Conservation (phyloP, 2,888 invertebrate genomes). For the Dyspetes luteomarginatus region DNA sequence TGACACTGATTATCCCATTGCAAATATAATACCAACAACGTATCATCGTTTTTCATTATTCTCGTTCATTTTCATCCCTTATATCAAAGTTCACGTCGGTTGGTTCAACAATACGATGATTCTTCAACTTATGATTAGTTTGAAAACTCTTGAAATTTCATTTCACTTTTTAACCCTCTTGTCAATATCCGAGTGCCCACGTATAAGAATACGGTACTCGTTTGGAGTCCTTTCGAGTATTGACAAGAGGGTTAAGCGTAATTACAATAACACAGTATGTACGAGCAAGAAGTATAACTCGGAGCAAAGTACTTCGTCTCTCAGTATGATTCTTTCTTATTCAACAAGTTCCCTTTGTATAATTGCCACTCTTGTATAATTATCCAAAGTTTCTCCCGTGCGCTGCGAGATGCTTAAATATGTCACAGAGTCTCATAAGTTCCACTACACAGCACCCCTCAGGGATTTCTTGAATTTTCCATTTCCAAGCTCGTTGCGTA, state of each 20-base stretch:
- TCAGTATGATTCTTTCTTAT: not conserved
- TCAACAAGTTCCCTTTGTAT: not conserved
- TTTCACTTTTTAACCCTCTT: not conserved
- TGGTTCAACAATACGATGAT: not conserved
- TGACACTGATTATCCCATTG: slow-evolving; percentile 47
- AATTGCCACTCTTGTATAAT: slow-evolving; percentile 5
- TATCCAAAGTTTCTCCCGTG: not conserved
- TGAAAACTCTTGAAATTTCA: not conserved
- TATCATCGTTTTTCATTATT: not conserved
- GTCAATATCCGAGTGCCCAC: too few species aligned
- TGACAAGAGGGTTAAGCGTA: too few species aligned
- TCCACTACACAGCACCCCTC: slow-evolving; percentile 7
- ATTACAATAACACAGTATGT: not conserved
- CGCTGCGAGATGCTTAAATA: not conserved
- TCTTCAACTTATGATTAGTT: not conserved
- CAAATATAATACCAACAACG: slow-evolving; percentile 19
- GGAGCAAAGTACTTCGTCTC: not conserved
- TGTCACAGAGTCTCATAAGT: not conserved
- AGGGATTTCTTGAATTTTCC: slow-evolving; percentile 1
- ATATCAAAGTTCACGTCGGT: not conserved
- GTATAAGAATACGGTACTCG: too few species aligned
- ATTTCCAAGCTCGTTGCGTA: not conserved
- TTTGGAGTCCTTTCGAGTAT: too few species aligned
- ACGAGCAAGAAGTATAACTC: not conserved
- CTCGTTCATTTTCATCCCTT: not conserved